Conservation (phyloP, 2,888 invertebrate genomes). For the Eupithecia inturbata region DNA sequence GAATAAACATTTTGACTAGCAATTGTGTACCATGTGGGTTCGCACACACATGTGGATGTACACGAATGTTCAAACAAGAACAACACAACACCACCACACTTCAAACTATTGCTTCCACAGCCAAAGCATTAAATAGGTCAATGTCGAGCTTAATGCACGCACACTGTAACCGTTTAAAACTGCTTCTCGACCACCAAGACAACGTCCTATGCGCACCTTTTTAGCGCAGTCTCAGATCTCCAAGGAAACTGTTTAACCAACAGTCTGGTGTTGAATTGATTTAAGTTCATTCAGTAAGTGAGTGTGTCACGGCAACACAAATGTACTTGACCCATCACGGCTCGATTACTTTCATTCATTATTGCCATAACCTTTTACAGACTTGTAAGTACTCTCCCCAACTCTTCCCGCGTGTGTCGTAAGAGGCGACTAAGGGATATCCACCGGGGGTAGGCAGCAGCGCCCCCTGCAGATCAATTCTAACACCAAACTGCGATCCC, state of each 20-base stretch:
- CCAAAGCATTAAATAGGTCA: neutral
- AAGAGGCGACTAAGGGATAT: too few species aligned
- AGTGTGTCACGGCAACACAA: too few species aligned
- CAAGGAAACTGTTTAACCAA: constrained; percentile 20
- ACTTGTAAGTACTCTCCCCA: too few species aligned
- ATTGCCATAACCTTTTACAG: neutral
- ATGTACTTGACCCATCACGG: too few species aligned
- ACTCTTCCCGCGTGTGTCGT: too few species aligned
- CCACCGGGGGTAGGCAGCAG: too few species aligned
- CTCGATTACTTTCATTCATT: neutral
- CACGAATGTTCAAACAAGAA: constrained; percentile 4
- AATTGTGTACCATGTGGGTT: neutral
- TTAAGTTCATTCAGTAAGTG: constrained; percentile 6
- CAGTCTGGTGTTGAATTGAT: constrained; percentile 1
- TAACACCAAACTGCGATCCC: too few species aligned
- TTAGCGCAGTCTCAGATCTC: constrained; percentile 17
- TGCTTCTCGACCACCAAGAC: constrained; percentile 14
- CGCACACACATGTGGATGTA: too few species aligned
- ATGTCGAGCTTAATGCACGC: constrained; percentile 3
- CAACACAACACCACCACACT: neutral
- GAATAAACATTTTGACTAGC: constrained; percentile 13
- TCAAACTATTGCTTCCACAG: neutral
- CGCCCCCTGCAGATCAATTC: too few species aligned
- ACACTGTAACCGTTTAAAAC: constrained; percentile 1
- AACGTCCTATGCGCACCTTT: constrained; percentile 23